Evolutionary conservation across 1,140 invertebrate species (phyloP).

Genomic region (Reticulitermes speratus): DNA sequence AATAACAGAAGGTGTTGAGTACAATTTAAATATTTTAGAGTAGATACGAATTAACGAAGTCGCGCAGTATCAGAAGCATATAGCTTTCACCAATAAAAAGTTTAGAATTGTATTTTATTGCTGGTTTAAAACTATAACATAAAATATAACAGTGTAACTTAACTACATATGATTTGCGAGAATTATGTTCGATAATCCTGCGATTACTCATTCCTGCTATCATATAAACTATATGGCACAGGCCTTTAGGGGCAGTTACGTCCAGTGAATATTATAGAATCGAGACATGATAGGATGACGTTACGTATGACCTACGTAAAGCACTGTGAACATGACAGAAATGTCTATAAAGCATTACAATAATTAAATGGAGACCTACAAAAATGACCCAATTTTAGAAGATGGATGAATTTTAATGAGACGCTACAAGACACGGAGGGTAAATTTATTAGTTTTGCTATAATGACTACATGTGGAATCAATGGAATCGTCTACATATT

Average conservation of each 20-base stretch:
- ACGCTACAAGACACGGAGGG: no score
- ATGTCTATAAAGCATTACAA: not conserved
- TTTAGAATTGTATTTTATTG: no score
- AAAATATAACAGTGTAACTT: no score
- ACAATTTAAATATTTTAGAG: no score
- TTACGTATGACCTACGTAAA: not conserved
- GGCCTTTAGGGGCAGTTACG: not conserved
- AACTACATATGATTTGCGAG: no score
- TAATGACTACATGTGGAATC: not conserved
- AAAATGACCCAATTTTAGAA: not conserved
- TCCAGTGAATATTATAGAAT: not conserved
- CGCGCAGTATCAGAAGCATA: no score
- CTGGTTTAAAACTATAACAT: no score
- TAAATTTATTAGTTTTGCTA: not conserved
- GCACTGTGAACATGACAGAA: not conserved
- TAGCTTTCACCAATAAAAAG: no score
- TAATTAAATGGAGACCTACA: not conserved
- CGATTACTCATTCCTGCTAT: no score
- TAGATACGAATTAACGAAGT: no score
- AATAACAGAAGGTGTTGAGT: no score
- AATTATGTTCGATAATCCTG: no score
- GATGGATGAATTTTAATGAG: not conserved
- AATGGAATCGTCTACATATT: not conserved
- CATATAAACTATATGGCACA: not conserved
- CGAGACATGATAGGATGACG: not conserved